Base-by-base conservation (phyloP, 2,888 invertebrate species). In the Bimastos eiseni region DNA sequence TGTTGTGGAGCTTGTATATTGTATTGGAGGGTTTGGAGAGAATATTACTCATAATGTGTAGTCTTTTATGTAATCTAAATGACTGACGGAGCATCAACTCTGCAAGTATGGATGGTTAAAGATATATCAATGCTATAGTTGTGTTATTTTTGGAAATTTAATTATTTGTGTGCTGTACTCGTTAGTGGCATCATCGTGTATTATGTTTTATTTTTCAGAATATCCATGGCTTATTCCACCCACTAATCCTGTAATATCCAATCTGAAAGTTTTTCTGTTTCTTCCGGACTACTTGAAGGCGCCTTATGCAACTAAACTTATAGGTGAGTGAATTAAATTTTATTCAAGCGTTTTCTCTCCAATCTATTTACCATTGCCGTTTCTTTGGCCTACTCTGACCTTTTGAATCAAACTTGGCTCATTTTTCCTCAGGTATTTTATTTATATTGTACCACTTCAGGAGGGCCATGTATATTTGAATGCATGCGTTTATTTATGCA, bases 181-280 rank as follows among this genome's bases (percentile, higher is more conserved):
- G 0, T 70, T 30, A 1, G 30, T 70, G 70, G n/a, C n/a, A n/a
- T 70, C 30, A n/a, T 49, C 3, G 70, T 17, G 11, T 70, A 8
- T n/a, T n/a, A n/a, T 70, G 70, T 70, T 70, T 86, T 90, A 89
- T 90, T 86, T 93, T 94, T 8, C 93, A 97, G 97, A 96, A 90
- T 97, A 97, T 95, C 97, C 97, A 0, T 98, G 97, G 97, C 90
- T 91, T 41, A 90, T 90, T 2, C 83, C 91, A 30, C 89, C 37
- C 1, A 13, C 37, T 21, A 36, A 38, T 37, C 89, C 90, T 3
- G 88, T 94, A 55, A 92, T 96, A 1, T 94, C 95, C 30, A 96
- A 96, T 90, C 95, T 98, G 24, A 97, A 98, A 93, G 97, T 97
- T 44, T 99, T 98, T 98, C 96, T 98, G 92, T 98, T 97, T 95